Conservation (phyloP, 2,888 invertebrate species). For the Mongoloraphidia duomilia region DNA sequence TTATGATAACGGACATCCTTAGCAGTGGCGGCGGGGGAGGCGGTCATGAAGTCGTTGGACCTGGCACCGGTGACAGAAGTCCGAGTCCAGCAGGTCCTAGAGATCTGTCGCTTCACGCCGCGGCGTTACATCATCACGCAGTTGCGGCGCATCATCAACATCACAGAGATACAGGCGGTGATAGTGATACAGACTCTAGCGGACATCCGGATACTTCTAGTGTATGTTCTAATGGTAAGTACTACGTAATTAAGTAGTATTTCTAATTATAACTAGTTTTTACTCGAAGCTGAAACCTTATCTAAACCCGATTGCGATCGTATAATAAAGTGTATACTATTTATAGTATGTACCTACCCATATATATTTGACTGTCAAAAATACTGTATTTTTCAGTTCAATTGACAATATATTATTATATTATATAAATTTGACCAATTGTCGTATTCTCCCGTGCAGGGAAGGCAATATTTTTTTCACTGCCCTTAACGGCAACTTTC, state of each 20-base stretch:
- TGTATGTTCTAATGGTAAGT: conserved; percentile 39
- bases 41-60: conserved; percentile 41
- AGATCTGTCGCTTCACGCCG: conserved; percentile 35
- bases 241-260: no score
- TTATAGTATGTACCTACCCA: no score
- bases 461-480: no score
- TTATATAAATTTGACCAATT: no score
- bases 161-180: conserved; percentile 14
- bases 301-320: no score
- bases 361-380: no score
- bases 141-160: conserved; percentile 11
- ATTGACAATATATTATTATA: no score
- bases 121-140: conserved; percentile 11
- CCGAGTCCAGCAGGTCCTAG: conserved; percentile 39
- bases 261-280: background rate
- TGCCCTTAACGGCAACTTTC: no score
- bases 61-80: conserved; percentile 40
- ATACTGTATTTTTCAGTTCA: no score
- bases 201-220: conserved; percentile 38
- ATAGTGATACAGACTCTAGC: conserved; percentile 38
- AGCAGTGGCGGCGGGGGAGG: conserved; percentile 40
- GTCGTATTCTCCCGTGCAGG: no score
- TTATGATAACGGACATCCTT: conserved; percentile 84
- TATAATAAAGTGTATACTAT: no score
- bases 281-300: no score